Base-by-base conservation (phyloP, 2,797 vertebrate species). In the Babyrousa celebensis region DNA sequence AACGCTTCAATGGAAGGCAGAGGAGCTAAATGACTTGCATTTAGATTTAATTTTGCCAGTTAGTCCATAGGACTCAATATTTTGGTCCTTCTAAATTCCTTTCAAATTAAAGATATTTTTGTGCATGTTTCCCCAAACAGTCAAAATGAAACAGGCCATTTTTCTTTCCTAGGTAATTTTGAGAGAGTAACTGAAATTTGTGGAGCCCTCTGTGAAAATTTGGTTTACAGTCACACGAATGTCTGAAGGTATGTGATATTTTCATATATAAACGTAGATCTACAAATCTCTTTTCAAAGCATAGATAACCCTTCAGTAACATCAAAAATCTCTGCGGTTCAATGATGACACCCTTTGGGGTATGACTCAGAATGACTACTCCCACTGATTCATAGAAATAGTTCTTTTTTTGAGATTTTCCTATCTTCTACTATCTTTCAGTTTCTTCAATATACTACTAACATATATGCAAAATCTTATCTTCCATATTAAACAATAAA, bases 131-230 rank as follows among this genome's bases (percentile, higher is more conserved):
- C 58, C 68, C 48, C 20, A 92, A 93, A 56, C 77, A 6, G 6
- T 21, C 43, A 36, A 85, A 74, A 43, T 10, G 2, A 91, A 86
- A 16, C 17, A 63, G 32, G 25, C 77, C 1, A 36, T 95, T 93
- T 93, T 95, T 83, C 9, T 74, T 10, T 79, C 21, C 27, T 43
- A 56, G 60, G 74, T 89, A 91, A 70, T 80, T 77, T 75, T 60
- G 25, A 12, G 52, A 52, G 15, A 54, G 9, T 65, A 12, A 4
- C 43, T 36, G 43, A 7, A 90, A 32, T 91, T 32, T 68, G 14
- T n/a, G 40, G 74, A 93, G 48, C 29, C 63, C 56, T 15, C 25
- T 87, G n/a, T 80, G 43, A 72, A 77, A 83, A 75, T 10, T 0
- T 6, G 4, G 16, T 93, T 80, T 87, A 48, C 4, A 12, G 56